A percentile compares a stretch with the other conserved stretches of the same genome.
phyloP scores from a whole-genome alignment of 2,113 vertebrate species.

The Arenaria interpres region DNA sequence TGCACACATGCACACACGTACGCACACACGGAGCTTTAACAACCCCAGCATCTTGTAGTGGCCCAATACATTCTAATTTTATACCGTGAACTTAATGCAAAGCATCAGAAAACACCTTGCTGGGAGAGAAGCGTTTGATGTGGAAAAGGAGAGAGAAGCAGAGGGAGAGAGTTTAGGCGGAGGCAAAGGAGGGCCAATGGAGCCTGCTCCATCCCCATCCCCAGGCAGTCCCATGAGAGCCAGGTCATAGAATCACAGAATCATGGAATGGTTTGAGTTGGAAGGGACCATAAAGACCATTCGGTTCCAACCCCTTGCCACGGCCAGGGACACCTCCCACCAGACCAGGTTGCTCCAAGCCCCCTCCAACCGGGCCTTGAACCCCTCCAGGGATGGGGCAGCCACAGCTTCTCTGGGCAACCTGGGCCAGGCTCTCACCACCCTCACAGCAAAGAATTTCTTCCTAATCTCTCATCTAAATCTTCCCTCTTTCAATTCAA shows the following conservation, averaged over 20 bases:
- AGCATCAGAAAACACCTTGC: conserved; percentile 11
- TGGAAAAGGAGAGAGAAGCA: not conserved
- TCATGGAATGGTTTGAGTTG: too few species aligned
- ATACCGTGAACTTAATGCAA: not conserved
- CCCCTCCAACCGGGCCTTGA: too few species aligned
- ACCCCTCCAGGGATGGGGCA: too few species aligned
- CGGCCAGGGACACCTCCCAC: too few species aligned
- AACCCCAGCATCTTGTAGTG: not conserved
- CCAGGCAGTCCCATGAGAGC: not conserved
- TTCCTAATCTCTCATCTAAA: too few species aligned
- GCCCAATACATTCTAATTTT: not conserved
- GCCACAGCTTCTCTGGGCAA: too few species aligned
- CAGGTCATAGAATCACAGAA: not conserved
- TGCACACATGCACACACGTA: not conserved
- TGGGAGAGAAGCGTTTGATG: not conserved
- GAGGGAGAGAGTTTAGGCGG: not conserved
- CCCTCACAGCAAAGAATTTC: too few species aligned
- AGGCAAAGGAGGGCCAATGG: not conserved
- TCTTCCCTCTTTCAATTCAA: too few species aligned
- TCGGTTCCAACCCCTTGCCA: too few species aligned
- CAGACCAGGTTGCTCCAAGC: too few species aligned
- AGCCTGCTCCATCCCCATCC: not conserved
- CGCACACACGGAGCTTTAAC: not conserved
- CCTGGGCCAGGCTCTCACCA: too few species aligned
- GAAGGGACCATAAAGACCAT: too few species aligned